These are phyloP conservation scores for Amphiprion ocellaris DNA, from an alignment of 2,113 vertebrate genomes.

Conservation along the genomic window DNA sequence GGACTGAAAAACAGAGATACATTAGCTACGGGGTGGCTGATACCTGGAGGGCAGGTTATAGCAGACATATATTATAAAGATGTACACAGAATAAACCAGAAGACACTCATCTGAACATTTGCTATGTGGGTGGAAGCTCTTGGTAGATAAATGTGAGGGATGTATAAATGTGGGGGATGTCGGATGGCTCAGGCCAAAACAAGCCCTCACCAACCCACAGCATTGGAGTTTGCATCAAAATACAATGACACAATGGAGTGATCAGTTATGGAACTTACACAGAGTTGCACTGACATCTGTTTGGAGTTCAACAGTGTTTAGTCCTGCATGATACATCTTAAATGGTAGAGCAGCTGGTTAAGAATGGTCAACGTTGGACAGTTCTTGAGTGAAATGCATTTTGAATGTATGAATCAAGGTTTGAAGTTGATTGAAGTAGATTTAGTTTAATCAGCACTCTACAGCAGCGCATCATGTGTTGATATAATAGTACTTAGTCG, in stretches of 20 bases:
- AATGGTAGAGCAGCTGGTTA: too few relatives aligned
- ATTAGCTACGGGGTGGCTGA: background rate
- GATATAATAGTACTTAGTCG: too few relatives aligned
- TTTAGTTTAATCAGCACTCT: too few relatives aligned
- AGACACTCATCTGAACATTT: slow-evolving; percentile 74
- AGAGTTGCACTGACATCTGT: too few relatives aligned
- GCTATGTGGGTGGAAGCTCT: slow-evolving; percentile 77
- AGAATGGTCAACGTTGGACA: too few relatives aligned
- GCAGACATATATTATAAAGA: slow-evolving; percentile 50
- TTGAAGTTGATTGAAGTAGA: too few relatives aligned
- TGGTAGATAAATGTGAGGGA: slow-evolving; percentile 71
- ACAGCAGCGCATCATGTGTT: too few relatives aligned
- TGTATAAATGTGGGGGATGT: slow-evolving; percentile 72
- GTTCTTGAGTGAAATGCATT: too few relatives aligned
- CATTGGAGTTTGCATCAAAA: slow-evolving; percentile 42
- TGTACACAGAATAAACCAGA: slow-evolving; percentile 58
- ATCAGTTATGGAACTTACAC: background rate
- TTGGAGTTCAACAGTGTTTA: too few relatives aligned
- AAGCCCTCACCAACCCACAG: slow-evolving; percentile 46
- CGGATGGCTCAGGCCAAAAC: slow-evolving; percentile 52
- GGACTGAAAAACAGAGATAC: background rate
- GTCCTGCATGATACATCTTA: too few relatives aligned
- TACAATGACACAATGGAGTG: slow-evolving; percentile 4
- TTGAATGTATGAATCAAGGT: too few relatives aligned
- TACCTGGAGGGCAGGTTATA: slow-evolving; percentile 2